Conservation (phyloP, 2,888 invertebrate species). For the Subacronicta megacephala region DNA sequence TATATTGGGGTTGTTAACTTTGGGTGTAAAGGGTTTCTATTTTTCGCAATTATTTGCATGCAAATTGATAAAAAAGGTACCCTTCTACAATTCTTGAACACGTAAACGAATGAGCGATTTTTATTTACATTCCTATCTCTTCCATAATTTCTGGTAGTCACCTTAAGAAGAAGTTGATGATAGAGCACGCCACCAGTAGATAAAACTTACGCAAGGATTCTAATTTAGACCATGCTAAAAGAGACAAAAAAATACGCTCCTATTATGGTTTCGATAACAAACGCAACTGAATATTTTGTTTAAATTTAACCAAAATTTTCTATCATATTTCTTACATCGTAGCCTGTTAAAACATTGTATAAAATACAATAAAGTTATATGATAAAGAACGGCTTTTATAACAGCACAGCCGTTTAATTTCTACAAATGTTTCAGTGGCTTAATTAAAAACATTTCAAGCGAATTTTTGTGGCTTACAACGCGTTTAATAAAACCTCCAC, state of each 20-base stretch:
- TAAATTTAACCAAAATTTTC: slow-evolving; percentile 36
- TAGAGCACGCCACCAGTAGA: too few species aligned
- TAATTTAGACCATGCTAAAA: too few species aligned
- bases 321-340: slow-evolving; percentile 36
- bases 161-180: too few species aligned
- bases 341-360: slow-evolving; percentile 45
- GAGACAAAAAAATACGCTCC: too few species aligned
- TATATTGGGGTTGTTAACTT: not conserved
- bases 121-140: too few species aligned
- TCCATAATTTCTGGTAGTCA: too few species aligned
- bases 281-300: slow-evolving; percentile 27
- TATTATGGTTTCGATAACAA: slow-evolving; percentile 13
- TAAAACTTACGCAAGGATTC: too few species aligned
- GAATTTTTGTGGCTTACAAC: slow-evolving; percentile 65
- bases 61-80: not conserved
- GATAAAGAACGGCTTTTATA: slow-evolving; percentile 52
- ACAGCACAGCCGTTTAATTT: slow-evolving; percentile 59
- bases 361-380: slow-evolving; percentile 54
- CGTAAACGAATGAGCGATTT: too few species aligned
- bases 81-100: too few species aligned
- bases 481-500: slow-evolving; percentile 63
- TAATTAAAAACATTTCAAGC: slow-evolving; percentile 67
- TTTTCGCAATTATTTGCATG: not conserved
- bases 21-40: too few species aligned
- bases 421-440: slow-evolving; percentile 60